These are phyloP conservation scores for Andrena bicolor DNA, from an alignment of 2,888 invertebrate species.

Conservation along the genomic window DNA sequence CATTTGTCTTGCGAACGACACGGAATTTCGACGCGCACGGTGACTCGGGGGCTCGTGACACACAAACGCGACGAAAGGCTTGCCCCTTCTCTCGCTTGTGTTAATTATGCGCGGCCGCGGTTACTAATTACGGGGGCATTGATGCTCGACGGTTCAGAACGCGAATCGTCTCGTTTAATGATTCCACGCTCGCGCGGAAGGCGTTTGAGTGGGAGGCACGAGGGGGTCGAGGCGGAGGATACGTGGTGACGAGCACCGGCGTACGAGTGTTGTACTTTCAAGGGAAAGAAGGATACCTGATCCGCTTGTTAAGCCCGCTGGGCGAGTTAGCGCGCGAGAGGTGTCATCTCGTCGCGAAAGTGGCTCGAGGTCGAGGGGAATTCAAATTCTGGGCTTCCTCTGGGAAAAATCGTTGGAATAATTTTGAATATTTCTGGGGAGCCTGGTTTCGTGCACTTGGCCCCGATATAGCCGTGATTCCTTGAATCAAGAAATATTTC, in stretches of 20 bases:
- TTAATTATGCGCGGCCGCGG: constrained; percentile 39
- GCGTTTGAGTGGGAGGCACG: constrained; percentile 1
- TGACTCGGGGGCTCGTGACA: constrained; percentile 30
- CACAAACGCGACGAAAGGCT: constrained; percentile 23
- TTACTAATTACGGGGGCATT: constrained; percentile 52
- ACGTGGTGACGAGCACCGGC: neutral
- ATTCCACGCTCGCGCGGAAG: constrained; percentile 9
- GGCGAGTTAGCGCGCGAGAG: constrained; percentile 2
- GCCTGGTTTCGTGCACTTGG: no score
- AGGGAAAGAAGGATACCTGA: neutral
- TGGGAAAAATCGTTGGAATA: neutral
- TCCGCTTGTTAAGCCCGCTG: constrained; percentile 2
- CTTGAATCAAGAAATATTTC: no score
- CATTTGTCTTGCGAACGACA: constrained; percentile 4
- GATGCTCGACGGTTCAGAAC: constrained; percentile 27
- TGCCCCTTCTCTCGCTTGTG: constrained; percentile 19
- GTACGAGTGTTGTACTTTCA: constrained; percentile 9
- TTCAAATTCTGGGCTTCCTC: constrained; percentile 10
- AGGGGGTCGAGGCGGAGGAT: neutral
- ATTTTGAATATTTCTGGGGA: no score
- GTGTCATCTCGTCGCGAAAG: neutral
- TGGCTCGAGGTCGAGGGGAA: constrained; percentile 20
- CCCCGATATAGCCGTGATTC: no score
- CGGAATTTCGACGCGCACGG: neutral
- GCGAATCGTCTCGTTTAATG: constrained; percentile 36